Evolutionary conservation across 2,113 vertebrate genomes (phyloP), one percentile per base, ranked within the genome.

Genomic region (Capricornis sumatraensis): DNA sequence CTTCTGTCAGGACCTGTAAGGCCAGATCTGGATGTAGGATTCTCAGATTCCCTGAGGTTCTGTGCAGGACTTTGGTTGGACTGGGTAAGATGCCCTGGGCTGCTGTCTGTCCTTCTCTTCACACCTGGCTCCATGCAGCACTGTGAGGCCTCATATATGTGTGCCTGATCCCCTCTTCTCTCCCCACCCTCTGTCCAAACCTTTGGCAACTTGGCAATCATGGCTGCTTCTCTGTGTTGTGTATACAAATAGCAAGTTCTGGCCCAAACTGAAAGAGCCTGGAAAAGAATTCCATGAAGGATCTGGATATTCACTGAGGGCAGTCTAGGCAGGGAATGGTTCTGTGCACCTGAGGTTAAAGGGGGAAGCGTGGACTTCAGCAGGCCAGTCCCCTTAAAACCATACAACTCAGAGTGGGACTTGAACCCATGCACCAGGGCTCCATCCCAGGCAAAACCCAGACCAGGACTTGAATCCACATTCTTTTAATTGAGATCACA

Each of bases 101-200:
- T 40, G 30, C 62, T 40, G 36, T 58, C 50, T 78, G 67, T 55
- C 36, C 67, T 52, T 10, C 58, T 71, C 28, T 33, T 82, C 55
- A 21, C 30, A 62, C 27, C 21, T 6, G 25, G 19, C 9, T 52
- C 50, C 19, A 28, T 28, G 40, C 12, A 28, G 50, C 27, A 14
- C 17, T 53, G 33, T 10, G 52, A 60, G 52, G 33, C 14, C 30
- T 92, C 40, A n/a, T 1, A n/a, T 14, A 25, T 5, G 4, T 3
- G 21, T 25, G 6, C 9, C 4, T 36, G n/a, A 36, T 14, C 28
- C 8, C 14, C 7, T 4, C 12, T 0, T 23, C 21, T 1, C 23
- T 53, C 9, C 8, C 8, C 5, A 23, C 11, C 2, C 5, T 67
- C 47, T 79, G 23, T 27, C 27, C 43, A 74, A 52, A 58, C 14